These are phyloP conservation scores for Amiota mariae DNA, from an alignment of 2,888 invertebrate species.

Conservation along the genomic window DNA sequence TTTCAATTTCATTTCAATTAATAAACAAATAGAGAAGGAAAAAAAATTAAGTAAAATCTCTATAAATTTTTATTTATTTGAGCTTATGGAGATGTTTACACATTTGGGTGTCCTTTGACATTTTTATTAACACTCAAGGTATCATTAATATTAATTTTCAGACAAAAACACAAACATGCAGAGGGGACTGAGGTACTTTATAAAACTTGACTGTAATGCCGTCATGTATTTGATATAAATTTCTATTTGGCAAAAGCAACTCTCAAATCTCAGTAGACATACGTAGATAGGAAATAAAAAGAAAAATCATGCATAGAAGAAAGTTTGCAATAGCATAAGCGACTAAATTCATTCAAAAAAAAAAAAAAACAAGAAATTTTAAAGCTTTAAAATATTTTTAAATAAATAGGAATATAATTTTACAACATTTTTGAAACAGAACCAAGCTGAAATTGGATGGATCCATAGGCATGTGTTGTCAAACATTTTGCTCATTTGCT, in stretches of 20 bases:
- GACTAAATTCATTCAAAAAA: no score
- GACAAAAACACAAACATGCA: background rate
- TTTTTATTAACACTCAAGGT: constrained; percentile 12
- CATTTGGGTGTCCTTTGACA: background rate
- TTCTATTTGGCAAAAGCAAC: constrained; percentile 42
- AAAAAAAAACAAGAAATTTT: no score
- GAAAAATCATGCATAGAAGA: no score
- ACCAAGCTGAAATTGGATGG: no score
- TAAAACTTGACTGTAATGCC: constrained; percentile 35
- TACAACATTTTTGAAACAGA: no score
- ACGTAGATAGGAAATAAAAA: no score
- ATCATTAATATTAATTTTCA: constrained; percentile 25
- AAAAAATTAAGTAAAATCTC: background rate
- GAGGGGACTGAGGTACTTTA: background rate
- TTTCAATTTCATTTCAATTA: background rate
- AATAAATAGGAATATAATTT: no score
- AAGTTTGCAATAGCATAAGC: no score
- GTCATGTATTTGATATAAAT: constrained; percentile 48
- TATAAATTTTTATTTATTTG: constrained; percentile 17
- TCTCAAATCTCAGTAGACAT: background rate
- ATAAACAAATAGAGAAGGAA: background rate
- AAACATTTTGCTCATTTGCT: no score
- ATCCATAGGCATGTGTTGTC: no score
- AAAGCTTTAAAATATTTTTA: no score
- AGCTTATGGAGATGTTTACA: background rate